A percentile compares a stretch with the other conserved stretches of the same genome.
Conservation (phyloP, 2,113 vertebrate species). For the Mola mola region DNA sequence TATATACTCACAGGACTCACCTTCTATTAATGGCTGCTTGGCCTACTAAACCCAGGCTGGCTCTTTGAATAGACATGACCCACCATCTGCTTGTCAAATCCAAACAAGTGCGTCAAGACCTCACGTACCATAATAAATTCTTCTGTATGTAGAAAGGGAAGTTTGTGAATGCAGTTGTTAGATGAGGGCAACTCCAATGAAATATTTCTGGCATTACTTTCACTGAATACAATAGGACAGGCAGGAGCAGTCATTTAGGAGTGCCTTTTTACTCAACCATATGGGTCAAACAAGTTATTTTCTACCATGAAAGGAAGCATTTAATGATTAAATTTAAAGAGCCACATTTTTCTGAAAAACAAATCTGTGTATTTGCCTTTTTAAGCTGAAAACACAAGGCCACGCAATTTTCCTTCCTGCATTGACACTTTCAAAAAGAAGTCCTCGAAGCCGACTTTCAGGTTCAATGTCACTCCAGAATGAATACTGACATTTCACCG, state of each 20-base stretch:
- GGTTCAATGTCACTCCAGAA: not conserved
- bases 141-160: conserved; percentile 11
- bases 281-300: too few relatives aligned
- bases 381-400: not conserved
- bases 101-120: conserved; percentile 15
- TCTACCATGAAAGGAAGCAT: too few relatives aligned
- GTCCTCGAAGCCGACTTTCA: not conserved
- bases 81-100: conserved; percentile 27
- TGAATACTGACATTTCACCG: conserved; percentile 2
- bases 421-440: not conserved
- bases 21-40: conserved; percentile 52
- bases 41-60: conserved; percentile 34
- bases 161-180: conserved; percentile 24
- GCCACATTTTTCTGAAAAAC: too few relatives aligned
- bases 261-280: too few relatives aligned
- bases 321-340: too few relatives aligned
- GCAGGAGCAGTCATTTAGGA: too few relatives aligned
- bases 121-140: conserved; percentile 33
- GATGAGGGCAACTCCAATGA: conserved; percentile 1
- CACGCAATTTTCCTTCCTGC: not conserved
- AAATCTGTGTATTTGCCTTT: too few relatives aligned
- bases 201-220: conserved; percentile 29
- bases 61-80: conserved; percentile 16
- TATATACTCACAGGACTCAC: conserved; percentile 9
- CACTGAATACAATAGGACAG: not conserved